These are phyloP conservation scores for Incurvaria masculella DNA, from an alignment of 2,888 invertebrate species.

Conservation along the genomic window DNA sequence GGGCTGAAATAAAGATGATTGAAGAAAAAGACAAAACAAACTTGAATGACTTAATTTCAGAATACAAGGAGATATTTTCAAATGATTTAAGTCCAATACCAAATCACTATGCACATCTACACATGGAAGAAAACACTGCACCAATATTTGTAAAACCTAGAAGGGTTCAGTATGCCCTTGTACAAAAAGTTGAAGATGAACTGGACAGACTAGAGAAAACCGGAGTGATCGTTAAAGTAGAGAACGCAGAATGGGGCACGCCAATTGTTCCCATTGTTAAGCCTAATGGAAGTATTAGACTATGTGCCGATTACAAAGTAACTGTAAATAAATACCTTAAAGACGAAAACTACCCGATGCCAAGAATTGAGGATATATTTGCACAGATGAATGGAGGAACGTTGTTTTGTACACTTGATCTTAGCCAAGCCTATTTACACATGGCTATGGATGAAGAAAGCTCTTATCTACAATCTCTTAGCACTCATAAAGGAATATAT, in stretches of 20 bases:
- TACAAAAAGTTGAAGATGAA: slow-evolving; percentile 9
- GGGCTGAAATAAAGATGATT: no score
- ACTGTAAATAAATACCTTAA: slow-evolving; percentile 10
- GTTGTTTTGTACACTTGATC: slow-evolving; percentile 12
- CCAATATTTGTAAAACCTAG: slow-evolving; percentile 6
- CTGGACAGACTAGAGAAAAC: slow-evolving; percentile 11
- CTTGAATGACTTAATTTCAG: no score
- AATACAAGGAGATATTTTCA: no score
- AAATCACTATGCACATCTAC: slow-evolving; percentile 8
- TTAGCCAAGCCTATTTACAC: slow-evolving; percentile 9
- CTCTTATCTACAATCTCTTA: slow-evolving; percentile 11
- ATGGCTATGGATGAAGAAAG: slow-evolving; percentile 9
- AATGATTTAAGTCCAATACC: slow-evolving; percentile 4
- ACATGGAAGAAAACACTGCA: slow-evolving; percentile 5
- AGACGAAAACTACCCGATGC: slow-evolving; percentile 9
- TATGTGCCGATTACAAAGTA: slow-evolving; percentile 13
- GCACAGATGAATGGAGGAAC: slow-evolving; percentile 10
- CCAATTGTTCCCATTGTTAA: slow-evolving; percentile 12
- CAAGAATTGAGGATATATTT: slow-evolving; percentile 13
- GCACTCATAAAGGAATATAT: slow-evolving; percentile 12
- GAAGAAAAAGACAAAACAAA: no score
- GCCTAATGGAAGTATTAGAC: slow-evolving; percentile 7
- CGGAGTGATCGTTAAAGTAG: slow-evolving; percentile 13
- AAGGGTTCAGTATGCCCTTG: slow-evolving; percentile 8
- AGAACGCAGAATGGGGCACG: slow-evolving; percentile 13